Base-by-base conservation (phyloP, 2,888 invertebrate species). In the Cheilosia scutellata region DNA sequence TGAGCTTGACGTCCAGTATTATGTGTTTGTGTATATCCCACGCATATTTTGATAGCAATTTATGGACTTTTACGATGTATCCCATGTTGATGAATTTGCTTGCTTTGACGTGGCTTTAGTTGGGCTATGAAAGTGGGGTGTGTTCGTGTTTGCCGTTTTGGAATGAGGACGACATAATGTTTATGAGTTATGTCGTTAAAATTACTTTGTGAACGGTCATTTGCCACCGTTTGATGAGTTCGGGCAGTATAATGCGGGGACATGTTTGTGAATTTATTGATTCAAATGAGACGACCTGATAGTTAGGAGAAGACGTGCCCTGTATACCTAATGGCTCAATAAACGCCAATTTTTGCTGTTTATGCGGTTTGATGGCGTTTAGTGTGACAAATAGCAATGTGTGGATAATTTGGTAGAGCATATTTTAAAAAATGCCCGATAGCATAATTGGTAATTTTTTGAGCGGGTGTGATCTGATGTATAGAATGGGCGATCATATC, bases 201-300 rank as follows among this genome's bases (percentile, higher is more conserved):
- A 76, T 77, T 62, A 62, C 53, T 68, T 68, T 70, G 68, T 70
- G 44, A 77, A 16, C 62, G 68, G 47, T 62, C 77, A 77, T 77
- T 77, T 77, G 53, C 25, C 60, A 68, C 29, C 44, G 68, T 47
- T 60, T 55, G 66, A 76, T 60, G 40, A 49, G 29, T 40, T 66
- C 57, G 37, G 66, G 25, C 53, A n/a, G 51, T 9, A 60, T 53
- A 62, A 62, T 60, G 44, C 29, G 68, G 53, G 11, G 13, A 47
- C 60, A 53, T 68, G 29, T n/a, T 29, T 13, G 47, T 33, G 16
- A 42, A 37, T 40, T 62, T 47, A 77, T 70, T 77, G 68, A 53
- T 62, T 62, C 27, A 53, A 70, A 62, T 68, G 13, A 42, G 51
- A 13, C 20, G 20, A 55, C 5, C 13, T 57, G 65, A 62, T 40